Percentiles rank a stretch among this genome's conserved stretches.
Conservation (phyloP, 53 echinoderm and acorn worm genomes). For the Holothuria scabra region DNA sequence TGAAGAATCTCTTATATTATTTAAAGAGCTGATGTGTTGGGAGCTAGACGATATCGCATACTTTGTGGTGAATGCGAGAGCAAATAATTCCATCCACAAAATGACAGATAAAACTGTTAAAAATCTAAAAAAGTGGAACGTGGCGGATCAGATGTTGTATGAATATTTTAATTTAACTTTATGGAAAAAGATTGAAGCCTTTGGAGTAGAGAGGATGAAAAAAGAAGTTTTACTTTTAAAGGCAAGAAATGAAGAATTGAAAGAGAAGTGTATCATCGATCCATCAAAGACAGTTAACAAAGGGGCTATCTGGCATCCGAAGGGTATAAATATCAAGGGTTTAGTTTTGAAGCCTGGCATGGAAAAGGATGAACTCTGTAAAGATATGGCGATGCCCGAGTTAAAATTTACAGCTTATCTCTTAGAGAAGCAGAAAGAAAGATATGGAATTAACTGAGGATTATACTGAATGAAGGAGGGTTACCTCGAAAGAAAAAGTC, state of each 20-base stretch:
- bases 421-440: conserved; percentile 59
- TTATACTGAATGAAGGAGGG: no score
- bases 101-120: conserved; percentile 38
- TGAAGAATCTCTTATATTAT: conserved; percentile 82
- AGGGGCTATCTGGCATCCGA: conserved; percentile 77
- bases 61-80: conserved; percentile 82
- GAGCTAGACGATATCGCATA: conserved; percentile 77
- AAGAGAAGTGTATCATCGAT: conserved; percentile 58
- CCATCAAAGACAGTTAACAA: conserved; percentile 59
- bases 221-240: conserved; percentile 63
- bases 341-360: conserved; percentile 65
- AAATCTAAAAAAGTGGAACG: conserved; percentile 76
- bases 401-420: conserved; percentile 73
- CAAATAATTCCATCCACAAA: conserved; percentile 60
- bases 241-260: conserved; percentile 56
- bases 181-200: conserved; percentile 74
- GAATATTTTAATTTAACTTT: conserved; percentile 78
- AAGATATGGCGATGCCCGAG: conserved; percentile 72
- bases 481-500: no score
- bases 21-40: conserved; percentile 92
- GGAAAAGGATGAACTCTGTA: conserved; percentile 55
- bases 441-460: conserved; percentile 32
- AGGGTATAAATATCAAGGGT: conserved; percentile 71
- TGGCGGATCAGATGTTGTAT: conserved; percentile 78
- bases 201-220: conserved; percentile 77